Base-by-base conservation (phyloP, 2,888 invertebrate genomes). In the Agrotis exclamationis region DNA sequence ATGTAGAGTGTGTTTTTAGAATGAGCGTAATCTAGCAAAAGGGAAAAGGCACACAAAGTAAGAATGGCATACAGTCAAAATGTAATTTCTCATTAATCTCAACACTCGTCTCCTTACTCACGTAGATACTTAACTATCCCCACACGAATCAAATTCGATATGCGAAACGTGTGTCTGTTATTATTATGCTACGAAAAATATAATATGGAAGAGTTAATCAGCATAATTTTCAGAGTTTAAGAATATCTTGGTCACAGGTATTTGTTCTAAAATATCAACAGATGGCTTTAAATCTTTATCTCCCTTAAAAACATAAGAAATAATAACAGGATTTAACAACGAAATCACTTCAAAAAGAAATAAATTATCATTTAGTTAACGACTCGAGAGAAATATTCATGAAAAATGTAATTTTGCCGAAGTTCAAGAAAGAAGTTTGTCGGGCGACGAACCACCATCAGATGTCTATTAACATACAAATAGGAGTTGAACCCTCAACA, bases 391-490 rank as follows among this genome's bases (percentile, higher is more conserved):
- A 74, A 78, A 72, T 73, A 73, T 82, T 82, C 78, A 79, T 82
- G 76, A 80, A 75, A 68, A 59, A 62, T 63, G 70, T 80, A 33
- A 82, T 82, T 79, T 70, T 71, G 65, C 56, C 51, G 54, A 72
- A 69, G 69, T 74, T 74, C 60, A 64, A 59, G 56, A 24, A 45
- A 63, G 53, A 70, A 74, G 68, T 76, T 75, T 62, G 48, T 63
- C 58, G 69, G 44, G 24, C 74, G 76, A 72, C 74, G 62, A 51
- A 62, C 73, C 70, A 59, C 63, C 76, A 74, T 75, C 82, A 82
- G 78, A 79, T 78, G 70, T 63, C 73, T 67, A 85, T 86, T 86
- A 75, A 39, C 86, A 87, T 87, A 84, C 79, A 85, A 84, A 87
- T 86, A 74, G 77, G 63, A 69, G 62, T 59, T 39, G 39, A 28